phyloP scores from a whole-genome alignment of 1,140 invertebrate genomes.

The Philopotamus ludificatus region DNA sequence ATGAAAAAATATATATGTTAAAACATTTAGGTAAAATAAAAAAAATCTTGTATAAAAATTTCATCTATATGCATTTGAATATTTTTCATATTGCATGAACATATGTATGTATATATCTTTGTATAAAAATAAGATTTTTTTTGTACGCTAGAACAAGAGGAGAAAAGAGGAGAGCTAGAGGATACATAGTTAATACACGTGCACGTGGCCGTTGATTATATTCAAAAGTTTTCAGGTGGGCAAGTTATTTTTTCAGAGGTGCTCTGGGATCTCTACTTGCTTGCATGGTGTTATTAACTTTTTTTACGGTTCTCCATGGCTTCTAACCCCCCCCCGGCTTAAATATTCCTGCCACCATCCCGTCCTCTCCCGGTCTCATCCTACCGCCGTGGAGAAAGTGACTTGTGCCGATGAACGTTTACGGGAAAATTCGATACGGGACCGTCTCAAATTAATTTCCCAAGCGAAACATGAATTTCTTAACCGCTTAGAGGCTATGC shows the following conservation, averaged over 20 bases:
- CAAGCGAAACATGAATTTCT: slow-evolving; percentile 39
- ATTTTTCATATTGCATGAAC: no score
- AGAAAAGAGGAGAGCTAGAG: no score
- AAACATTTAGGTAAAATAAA: no score
- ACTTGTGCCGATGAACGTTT: slow-evolving; percentile 25
- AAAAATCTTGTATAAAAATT: no score
- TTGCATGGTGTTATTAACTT: slow-evolving; percentile 28
- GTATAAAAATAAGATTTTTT: no score
- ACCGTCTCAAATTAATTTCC: slow-evolving; percentile 41
- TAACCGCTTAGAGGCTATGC: slow-evolving; percentile 38
- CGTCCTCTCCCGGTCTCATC: not conserved
- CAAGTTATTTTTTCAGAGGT: slow-evolving; percentile 29
- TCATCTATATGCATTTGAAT: no score
- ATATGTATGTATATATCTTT: no score
- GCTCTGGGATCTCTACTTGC: slow-evolving; percentile 22
- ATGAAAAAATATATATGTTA: no score
- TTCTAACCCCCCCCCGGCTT: no score
- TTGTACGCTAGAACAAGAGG: no score
- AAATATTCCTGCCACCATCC: not conserved
- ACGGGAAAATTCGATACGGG: slow-evolving; percentile 36
- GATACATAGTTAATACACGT: not conserved
- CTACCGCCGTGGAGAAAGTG: not conserved
- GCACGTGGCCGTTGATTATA: not conserved
- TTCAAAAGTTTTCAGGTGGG: not conserved
- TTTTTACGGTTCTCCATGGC: slow-evolving; percentile 19